A percentile compares a stretch with the other conserved stretches of the same genome.
These are phyloP conservation scores for Leptura quadrifasciata DNA, from an alignment of 2,888 invertebrate species.

Conservation along the genomic window DNA sequence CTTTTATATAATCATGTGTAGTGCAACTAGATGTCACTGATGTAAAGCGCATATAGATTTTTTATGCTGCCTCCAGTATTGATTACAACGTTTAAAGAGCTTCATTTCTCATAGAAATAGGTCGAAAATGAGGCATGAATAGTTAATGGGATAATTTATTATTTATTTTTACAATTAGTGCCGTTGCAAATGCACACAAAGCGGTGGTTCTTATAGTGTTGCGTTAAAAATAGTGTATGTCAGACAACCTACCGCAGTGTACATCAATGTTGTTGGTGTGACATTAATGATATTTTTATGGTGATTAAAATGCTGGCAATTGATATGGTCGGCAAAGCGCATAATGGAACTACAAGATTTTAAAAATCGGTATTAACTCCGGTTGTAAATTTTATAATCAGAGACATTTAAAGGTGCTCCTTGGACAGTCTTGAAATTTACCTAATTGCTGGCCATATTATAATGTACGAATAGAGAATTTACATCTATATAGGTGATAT, in stretches of 20 bases:
- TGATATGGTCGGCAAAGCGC: constrained; percentile 2
- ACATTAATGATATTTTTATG: constrained; percentile 12
- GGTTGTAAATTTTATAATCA: neutral
- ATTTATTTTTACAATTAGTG: constrained; percentile 32
- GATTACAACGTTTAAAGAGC: neutral
- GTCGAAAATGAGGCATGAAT: constrained; percentile 29
- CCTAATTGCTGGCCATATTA: neutral
- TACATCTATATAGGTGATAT: no score
- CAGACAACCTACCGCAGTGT: constrained; percentile 27
- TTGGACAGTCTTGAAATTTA: neutral
- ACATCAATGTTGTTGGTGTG: constrained; percentile 1
- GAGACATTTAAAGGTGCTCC: neutral
- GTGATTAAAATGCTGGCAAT: constrained; percentile 14
- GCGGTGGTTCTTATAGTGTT: constrained; percentile 17
- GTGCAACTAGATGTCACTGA: neutral
- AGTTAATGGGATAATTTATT: constrained; percentile 20
- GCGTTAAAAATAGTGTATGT: constrained; percentile 13
- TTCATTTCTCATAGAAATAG: constrained; percentile 16
- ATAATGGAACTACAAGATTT: constrained; percentile 1
- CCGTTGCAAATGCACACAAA: constrained; percentile 24
- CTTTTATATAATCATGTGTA: neutral
- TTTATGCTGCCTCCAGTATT: neutral
- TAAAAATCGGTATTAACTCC: neutral
- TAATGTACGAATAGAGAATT: neutral
- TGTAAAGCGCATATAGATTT: neutral